Evolutionary conservation across 2,888 invertebrate species (phyloP).

Genomic region (Cheilosia pagana): DNA sequence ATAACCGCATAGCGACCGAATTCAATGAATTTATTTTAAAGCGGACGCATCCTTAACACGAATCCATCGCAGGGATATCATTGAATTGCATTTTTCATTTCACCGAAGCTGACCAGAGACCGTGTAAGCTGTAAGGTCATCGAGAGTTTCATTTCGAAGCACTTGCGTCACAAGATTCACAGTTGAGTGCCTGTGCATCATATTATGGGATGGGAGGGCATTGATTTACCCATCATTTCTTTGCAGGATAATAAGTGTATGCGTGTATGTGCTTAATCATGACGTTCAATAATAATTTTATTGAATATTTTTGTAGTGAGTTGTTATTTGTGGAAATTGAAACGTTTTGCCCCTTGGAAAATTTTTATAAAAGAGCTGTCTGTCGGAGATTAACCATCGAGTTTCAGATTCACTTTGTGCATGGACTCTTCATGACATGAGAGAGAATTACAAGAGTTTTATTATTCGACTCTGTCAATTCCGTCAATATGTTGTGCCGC

Average conservation of each 20-base stretch:
- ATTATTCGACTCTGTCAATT: too few species aligned
- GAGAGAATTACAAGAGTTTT: too few species aligned
- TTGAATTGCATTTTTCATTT: constrained; percentile 68
- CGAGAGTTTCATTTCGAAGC: constrained; percentile 41
- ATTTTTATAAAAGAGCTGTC: too few species aligned
- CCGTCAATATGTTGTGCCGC: too few species aligned
- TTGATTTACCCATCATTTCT: too few species aligned
- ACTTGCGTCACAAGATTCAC: constrained; percentile 40
- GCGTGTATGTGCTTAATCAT: constrained; percentile 19
- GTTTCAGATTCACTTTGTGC: too few species aligned
- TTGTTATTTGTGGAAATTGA: background rate
- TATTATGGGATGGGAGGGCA: too few species aligned
- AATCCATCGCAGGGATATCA: constrained; percentile 44
- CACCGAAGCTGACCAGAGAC: constrained; percentile 47
- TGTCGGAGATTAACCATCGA: too few species aligned
- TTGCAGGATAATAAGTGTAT: constrained; percentile 10
- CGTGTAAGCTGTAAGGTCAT: constrained; percentile 34
- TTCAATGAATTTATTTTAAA: constrained; percentile 54
- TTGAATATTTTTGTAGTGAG: background rate
- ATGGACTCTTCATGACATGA: too few species aligned
- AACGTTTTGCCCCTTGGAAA: background rate
- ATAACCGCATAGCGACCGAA: constrained; percentile 32
- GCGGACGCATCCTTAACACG: constrained; percentile 37
- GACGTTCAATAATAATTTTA: constrained; percentile 31
- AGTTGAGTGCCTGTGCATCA: constrained; percentile 30